Conservation (phyloP, 1,140 invertebrate species). For the Diorhabda carinulata region DNA sequence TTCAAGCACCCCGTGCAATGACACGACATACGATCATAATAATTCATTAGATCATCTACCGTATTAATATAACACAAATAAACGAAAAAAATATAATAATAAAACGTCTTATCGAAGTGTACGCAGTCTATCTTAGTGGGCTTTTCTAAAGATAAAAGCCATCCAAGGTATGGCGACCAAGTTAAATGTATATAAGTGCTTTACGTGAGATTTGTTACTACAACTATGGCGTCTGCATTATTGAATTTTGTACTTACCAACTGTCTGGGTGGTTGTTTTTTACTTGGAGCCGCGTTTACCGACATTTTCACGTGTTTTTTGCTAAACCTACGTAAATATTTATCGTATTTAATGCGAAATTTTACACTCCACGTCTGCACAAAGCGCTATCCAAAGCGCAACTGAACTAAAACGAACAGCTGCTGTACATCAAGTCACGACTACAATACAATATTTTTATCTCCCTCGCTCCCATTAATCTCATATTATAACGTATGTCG, state of each 20-base stretch:
- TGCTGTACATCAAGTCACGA: conserved; percentile 7
- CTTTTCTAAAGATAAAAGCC: conserved; percentile 21
- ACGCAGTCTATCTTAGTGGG: conserved; percentile 15
- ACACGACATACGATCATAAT: background rate
- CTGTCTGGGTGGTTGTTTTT: conserved; percentile 31
- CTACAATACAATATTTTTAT: background rate
- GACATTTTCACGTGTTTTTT: conserved; percentile 32
- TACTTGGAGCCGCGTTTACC: conserved; percentile 31
- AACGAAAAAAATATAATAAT: conserved; percentile 8
- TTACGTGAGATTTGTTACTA: conserved; percentile 34
- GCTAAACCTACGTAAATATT: conserved; percentile 32
- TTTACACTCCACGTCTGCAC: conserved; percentile 32
- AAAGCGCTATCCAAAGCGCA: conserved; percentile 34
- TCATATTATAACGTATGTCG: conserved; percentile 3
- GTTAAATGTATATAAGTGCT: conserved; percentile 21
- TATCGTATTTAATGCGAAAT: conserved; percentile 26
- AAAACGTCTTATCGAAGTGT: conserved; percentile 6
- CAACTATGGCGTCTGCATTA: conserved; percentile 30
- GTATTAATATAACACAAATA: background rate
- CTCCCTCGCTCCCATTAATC: background rate
- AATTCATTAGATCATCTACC: background rate
- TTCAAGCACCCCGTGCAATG: conserved; percentile 1
- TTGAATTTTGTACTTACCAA: conserved; percentile 31
- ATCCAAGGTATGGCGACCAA: conserved; percentile 33
- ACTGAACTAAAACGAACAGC: conserved; percentile 34